Evolutionary conservation across 2,797 vertebrate genomes (phyloP).

Genomic region (Lagodon rhomboides): DNA sequence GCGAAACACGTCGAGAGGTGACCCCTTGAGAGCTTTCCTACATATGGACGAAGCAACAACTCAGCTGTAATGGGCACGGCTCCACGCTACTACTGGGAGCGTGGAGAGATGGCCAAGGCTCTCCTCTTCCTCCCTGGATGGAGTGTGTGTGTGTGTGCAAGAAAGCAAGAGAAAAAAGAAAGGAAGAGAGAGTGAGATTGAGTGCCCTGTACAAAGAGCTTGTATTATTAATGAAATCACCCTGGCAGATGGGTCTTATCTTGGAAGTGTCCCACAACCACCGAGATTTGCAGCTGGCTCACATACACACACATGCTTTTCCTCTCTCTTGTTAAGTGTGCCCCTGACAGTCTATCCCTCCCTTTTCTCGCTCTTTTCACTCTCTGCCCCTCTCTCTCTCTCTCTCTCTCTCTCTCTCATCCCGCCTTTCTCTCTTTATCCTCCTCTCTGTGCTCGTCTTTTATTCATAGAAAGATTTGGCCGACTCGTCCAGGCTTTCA

Average conservation of each 20-base stretch:
- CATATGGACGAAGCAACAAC: slow-evolving; percentile 69
- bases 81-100: slow-evolving; percentile 59
- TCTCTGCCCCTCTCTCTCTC: slow-evolving; percentile 37
- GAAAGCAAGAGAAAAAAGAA: slow-evolving; percentile 44
- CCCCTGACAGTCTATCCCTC: slow-evolving; percentile 62
- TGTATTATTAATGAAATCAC: slow-evolving; percentile 86
- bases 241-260: slow-evolving; percentile 83
- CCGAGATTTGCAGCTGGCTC: slow-evolving; percentile 79
- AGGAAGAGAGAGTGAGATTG: slow-evolving; percentile 65
- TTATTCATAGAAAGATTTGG: slow-evolving; percentile 80
- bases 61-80: slow-evolving; percentile 66
- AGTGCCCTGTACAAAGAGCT: slow-evolving; percentile 78
- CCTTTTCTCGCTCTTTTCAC: slow-evolving; percentile 65
- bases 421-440: slow-evolving; percentile 64
- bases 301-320: slow-evolving; percentile 48
- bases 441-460: slow-evolving; percentile 69
- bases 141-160: slow-evolving; percentile 35
- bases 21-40: slow-evolving; percentile 73
- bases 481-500: slow-evolving; percentile 73
- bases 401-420: slow-evolving; percentile 48
- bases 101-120: slow-evolving; percentile 58
- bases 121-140: slow-evolving; percentile 37
- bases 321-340: slow-evolving; percentile 71
- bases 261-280: slow-evolving; percentile 80
- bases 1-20: slow-evolving; percentile 72